Conservation (phyloP, 2,113 vertebrate genomes). For the Turnix velox region DNA sequence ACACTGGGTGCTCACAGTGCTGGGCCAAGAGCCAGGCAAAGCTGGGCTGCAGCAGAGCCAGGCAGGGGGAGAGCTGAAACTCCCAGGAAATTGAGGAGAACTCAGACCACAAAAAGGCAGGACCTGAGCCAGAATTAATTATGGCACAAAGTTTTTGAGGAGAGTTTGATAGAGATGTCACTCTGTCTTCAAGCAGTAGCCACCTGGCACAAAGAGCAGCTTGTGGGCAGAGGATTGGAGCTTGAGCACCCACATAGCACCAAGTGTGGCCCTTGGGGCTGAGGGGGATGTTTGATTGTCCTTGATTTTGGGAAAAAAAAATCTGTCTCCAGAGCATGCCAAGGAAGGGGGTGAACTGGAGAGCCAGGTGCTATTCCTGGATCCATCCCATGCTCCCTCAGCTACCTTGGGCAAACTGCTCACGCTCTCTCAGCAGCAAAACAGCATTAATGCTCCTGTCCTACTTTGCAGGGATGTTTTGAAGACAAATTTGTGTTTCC, state of each 20-base stretch:
- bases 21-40: background rate
- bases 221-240: background rate
- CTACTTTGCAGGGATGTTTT: slow-evolving; percentile 9
- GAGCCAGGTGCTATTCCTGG: background rate
- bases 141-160: background rate
- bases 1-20: background rate
- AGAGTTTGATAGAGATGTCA: background rate
- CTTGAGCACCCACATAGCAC: background rate
- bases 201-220: background rate
- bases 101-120: background rate
- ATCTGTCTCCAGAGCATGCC: background rate
- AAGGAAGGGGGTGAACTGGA: fast-evolving
- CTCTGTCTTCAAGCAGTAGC: background rate
- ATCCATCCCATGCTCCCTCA: background rate
- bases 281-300: background rate
- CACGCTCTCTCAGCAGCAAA: background rate
- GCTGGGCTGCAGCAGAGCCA: background rate
- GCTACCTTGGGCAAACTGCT: background rate
- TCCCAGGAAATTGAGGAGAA: background rate
- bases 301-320: background rate
- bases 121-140: background rate
- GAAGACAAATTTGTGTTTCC: slow-evolving; percentile 6
- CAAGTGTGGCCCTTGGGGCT: background rate
- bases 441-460: background rate
- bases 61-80: background rate